These are phyloP conservation scores for Microctonus hyperodae DNA, from an alignment of 2,888 invertebrate genomes.

Conservation along the genomic window DNA sequence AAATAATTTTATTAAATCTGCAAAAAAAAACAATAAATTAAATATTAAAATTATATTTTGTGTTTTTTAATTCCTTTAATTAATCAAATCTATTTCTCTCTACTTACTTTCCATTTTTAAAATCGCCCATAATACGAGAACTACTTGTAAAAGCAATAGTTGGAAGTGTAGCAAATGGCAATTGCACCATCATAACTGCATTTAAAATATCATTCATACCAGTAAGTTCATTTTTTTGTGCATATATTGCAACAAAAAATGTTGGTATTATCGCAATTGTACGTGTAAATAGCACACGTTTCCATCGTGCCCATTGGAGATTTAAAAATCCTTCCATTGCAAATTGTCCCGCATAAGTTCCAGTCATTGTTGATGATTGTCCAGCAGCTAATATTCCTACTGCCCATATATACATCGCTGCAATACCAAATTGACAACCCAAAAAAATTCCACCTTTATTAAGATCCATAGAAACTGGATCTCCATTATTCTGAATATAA, in stretches of 20 bases:
- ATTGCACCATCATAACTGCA: slow-evolving; percentile 84
- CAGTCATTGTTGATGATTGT: slow-evolving; percentile 84
- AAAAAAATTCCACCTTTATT: slow-evolving; percentile 78
- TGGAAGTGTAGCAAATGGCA: slow-evolving; percentile 88
- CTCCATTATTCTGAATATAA: slow-evolving; percentile 48
- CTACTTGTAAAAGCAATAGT: slow-evolving; percentile 87
- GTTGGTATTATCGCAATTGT: slow-evolving; percentile 81
- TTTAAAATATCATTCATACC: slow-evolving; percentile 87
- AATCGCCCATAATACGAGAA: slow-evolving; percentile 81
- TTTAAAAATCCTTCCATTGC: slow-evolving; percentile 90
- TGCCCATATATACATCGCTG: slow-evolving; percentile 86
- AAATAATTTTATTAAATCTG: slow-evolving; percentile 74
- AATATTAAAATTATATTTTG: slow-evolving; percentile 45
- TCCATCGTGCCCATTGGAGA: slow-evolving; percentile 86
- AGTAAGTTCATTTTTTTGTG: slow-evolving; percentile 74
- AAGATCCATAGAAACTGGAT: slow-evolving; percentile 71
- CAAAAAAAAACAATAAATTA: slow-evolving; percentile 52
- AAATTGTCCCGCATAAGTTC: slow-evolving; percentile 86
- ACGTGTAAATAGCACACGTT: slow-evolving; percentile 83
- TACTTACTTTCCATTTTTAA: slow-evolving; percentile 81
- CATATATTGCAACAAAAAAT: slow-evolving; percentile 74
- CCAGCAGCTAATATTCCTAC: slow-evolving; percentile 83
- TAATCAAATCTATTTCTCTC: too few species aligned
- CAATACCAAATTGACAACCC: slow-evolving; percentile 78
- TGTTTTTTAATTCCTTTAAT: too few species aligned